A percentile compares a stretch with the other conserved stretches of the same genome.
phyloP scores from a whole-genome alignment of 1,140 invertebrate species.

The Chrysoperla carnea region DNA sequence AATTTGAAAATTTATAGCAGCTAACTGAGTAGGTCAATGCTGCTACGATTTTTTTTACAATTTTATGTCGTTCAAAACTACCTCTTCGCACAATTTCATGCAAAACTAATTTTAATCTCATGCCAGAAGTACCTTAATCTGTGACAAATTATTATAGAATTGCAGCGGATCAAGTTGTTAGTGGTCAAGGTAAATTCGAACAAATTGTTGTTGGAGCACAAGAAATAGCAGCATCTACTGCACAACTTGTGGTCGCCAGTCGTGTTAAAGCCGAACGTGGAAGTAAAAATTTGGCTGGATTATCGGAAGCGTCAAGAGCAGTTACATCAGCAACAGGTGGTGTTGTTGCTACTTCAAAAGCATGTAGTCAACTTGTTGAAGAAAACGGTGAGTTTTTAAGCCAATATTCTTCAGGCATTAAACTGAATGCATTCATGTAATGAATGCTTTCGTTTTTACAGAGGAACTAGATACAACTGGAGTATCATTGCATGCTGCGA shows the following conservation, averaged over 20 bases:
- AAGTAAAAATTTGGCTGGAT: slow-evolving; percentile 54
- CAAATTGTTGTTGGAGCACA: slow-evolving; percentile 91
- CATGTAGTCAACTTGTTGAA: slow-evolving; percentile 69
- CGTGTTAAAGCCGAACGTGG: slow-evolving; percentile 75
- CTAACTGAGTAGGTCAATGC: too few species aligned
- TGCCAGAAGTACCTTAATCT: neutral
- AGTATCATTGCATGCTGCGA: slow-evolving; percentile 83
- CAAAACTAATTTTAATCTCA: too few species aligned
- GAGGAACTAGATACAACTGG: slow-evolving; percentile 81
- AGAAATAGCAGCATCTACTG: slow-evolving; percentile 92
- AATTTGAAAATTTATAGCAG: too few species aligned
- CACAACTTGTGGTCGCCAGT: slow-evolving; percentile 91
- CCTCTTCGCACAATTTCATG: too few species aligned
- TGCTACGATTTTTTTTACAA: too few species aligned
- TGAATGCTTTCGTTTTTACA: slow-evolving; percentile 21
- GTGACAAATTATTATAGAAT: slow-evolving; percentile 36
- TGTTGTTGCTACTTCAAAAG: slow-evolving; percentile 85
- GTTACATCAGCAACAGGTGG: slow-evolving; percentile 81
- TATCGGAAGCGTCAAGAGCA: slow-evolving; percentile 68
- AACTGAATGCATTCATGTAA: neutral
- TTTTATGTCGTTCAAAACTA: too few species aligned
- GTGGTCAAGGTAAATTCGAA: slow-evolving; percentile 75
- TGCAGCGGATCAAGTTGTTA: slow-evolving; percentile 84
- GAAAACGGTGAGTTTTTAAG: slow-evolving; percentile 45
- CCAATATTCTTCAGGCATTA: neutral